A percentile compares a stretch with the other conserved stretches of the same genome.
These are phyloP conservation scores for Thymelicus acteon DNA, from an alignment of 2,888 invertebrate genomes.

Conservation along the genomic window DNA sequence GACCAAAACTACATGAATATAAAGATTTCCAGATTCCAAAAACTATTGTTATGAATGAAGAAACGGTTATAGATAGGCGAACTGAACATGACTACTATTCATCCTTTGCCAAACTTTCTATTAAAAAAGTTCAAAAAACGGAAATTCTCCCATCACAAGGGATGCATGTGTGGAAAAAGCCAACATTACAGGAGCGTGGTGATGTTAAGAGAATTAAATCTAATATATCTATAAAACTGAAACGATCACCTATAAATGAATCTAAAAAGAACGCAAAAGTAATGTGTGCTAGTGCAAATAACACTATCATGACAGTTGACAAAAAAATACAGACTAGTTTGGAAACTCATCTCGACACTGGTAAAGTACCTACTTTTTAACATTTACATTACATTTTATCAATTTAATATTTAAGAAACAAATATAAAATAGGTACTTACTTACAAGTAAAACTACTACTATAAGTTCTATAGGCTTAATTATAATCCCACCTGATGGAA, in stretches of 20 bases:
- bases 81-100: background rate
- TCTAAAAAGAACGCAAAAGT: no score
- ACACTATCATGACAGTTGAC: background rate
- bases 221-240: background rate
- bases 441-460: no score
- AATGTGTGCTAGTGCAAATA: background rate
- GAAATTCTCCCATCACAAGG: background rate
- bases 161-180: background rate
- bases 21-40: background rate
- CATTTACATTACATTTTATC: no score
- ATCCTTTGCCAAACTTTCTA: background rate
- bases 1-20: background rate
- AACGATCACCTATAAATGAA: no score
- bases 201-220: slow-evolving; percentile 9
- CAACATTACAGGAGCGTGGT: slow-evolving; percentile 7
- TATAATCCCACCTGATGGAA: no score
- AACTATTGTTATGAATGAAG: background rate
- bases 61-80: background rate
- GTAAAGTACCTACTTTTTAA: background rate
- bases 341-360: background rate
- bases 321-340: slow-evolving; percentile 20
- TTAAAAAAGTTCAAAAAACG: background rate
- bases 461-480: no score
- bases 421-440: no score
- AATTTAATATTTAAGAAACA: no score